Evolutionary conservation across 30 jellyfish, hydroid and myxozoan genomes (phyloP).

Genomic region (Hydractinia echinata): DNA sequence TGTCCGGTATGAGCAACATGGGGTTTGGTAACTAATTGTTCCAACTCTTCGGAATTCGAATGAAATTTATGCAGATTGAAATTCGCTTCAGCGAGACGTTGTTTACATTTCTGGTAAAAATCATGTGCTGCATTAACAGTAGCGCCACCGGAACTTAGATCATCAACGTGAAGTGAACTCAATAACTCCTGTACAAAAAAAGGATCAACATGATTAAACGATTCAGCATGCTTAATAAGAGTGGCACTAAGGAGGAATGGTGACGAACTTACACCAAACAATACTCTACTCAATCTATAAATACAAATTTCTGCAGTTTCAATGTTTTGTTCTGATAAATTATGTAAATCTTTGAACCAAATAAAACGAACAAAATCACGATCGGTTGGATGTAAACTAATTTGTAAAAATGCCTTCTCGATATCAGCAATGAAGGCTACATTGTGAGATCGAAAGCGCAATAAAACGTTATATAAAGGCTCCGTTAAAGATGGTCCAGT

Average conservation of each 20-base stretch:
- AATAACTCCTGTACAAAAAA: no score
- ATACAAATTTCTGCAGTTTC: constrained; percentile 4
- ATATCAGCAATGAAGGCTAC: constrained; percentile 56
- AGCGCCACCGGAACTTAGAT: no score
- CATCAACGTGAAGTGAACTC: no score
- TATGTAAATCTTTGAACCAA: constrained; percentile 33
- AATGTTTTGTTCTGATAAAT: not conserved
- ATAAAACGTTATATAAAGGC: constrained; percentile 40
- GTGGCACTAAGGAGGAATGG: no score
- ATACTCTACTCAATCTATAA: constrained; percentile 52
- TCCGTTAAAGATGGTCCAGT: constrained; percentile 41
- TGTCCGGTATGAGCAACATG: not conserved
- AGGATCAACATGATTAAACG: no score
- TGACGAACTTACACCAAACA: constrained; percentile 32
- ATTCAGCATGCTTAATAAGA: no score
- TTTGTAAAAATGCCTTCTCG: constrained; percentile 55
- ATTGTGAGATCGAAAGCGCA: constrained; percentile 33
- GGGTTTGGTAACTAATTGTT: not conserved
- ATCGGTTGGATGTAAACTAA: constrained; percentile 30
- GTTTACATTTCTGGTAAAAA: no score
- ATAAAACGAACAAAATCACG: constrained; percentile 52
- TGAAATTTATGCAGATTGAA: no score
- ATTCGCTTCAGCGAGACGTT: no score
- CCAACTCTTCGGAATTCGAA: constrained; percentile 38
- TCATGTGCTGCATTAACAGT: no score